Evolutionary conservation across 2,113 vertebrate genomes (phyloP).

Genomic region (Odocoileus virginianus): DNA sequence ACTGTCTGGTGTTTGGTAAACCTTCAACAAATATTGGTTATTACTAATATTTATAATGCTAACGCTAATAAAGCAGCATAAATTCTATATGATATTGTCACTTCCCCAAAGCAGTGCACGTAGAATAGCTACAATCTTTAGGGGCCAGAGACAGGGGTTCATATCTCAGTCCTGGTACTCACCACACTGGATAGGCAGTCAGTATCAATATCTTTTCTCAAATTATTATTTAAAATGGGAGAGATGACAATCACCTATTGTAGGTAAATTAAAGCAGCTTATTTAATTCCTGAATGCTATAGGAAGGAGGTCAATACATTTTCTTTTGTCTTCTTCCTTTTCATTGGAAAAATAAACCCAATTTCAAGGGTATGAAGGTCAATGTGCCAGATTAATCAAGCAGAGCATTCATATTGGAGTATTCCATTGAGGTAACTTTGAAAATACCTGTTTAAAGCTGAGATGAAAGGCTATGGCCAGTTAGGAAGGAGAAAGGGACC

Average conservation of each 20-base stretch:
- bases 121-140: neutral
- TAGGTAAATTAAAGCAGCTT: neutral
- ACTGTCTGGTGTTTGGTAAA: neutral
- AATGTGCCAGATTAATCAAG: neutral
- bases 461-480: neutral
- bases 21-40: neutral
- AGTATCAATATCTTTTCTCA: neutral
- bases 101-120: neutral
- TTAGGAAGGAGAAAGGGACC: neutral
- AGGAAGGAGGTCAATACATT: neutral
- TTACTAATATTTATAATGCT: neutral
- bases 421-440: neutral
- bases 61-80: neutral
- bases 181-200: neutral
- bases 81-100: neutral
- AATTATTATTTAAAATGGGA: neutral
- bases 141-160: neutral
- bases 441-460: neutral
- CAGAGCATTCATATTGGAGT: neutral
- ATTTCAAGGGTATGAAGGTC: neutral
- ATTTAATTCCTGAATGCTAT: neutral
- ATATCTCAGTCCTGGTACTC: neutral
- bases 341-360: neutral
- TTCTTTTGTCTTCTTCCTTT: neutral
- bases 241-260: neutral